Percentiles rank a stretch among this genome's conserved stretches.
phyloP scores from a whole-genome alignment of 2,797 vertebrate species.

The Arnoldichthys spilopterus region DNA sequence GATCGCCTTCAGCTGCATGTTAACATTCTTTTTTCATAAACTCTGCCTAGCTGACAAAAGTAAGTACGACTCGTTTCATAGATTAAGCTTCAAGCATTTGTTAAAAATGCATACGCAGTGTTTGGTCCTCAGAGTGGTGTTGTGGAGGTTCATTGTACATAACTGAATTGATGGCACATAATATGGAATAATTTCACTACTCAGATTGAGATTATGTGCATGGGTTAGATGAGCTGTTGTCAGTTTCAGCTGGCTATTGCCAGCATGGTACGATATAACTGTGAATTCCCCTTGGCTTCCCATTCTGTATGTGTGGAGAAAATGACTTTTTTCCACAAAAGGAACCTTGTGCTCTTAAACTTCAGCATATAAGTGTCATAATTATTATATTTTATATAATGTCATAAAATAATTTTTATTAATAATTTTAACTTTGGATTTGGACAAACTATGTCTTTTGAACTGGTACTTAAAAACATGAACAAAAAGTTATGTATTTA shows the following conservation, averaged over 20 bases:
- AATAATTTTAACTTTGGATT: no score
- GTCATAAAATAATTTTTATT: no score
- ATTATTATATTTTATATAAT: no score
- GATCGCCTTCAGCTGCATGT: constrained; percentile 63
- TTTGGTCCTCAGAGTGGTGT: neutral
- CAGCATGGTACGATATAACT: neutral
- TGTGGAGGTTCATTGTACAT: neutral
- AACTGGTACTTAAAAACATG: no score
- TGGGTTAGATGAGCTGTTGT: neutral
- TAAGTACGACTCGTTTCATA: constrained; percentile 67
- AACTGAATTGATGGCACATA: neutral
- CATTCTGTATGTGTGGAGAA: neutral
- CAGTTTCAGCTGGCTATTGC: neutral
- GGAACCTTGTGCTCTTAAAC: neutral
- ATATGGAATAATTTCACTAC: neutral
- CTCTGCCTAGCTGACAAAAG: constrained; percentile 70
- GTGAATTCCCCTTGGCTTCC: neutral
- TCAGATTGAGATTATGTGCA: neutral
- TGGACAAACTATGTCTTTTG: no score
- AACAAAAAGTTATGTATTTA: no score
- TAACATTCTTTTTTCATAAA: constrained; percentile 58
- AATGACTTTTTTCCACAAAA: neutral
- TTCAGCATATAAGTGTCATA: neutral
- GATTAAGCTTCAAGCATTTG: constrained; percentile 4
- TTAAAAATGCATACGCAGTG: neutral